Evolutionary conservation across 2,888 invertebrate genomes (phyloP).

Genomic region (Calameuta pallipes): DNA sequence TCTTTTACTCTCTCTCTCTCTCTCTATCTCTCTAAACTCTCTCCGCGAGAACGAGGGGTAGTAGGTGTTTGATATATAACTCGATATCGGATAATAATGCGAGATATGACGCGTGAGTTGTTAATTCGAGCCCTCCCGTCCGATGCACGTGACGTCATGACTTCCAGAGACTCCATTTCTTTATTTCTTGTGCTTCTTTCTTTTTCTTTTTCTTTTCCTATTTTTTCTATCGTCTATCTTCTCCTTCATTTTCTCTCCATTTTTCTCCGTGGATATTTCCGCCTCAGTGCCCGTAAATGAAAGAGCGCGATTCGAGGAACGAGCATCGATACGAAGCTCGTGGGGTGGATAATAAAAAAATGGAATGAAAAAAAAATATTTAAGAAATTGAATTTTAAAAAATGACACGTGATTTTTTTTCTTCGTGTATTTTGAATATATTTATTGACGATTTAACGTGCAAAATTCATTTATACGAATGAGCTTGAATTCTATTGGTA

Average conservation of each 20-base stretch:
- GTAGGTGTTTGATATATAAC: conserved; percentile 59
- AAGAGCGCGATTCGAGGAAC: background rate
- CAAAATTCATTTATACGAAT: conserved; percentile 47
- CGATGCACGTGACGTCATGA: conserved; percentile 46
- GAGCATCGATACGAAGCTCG: too few species aligned
- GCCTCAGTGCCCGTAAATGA: background rate
- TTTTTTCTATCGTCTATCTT: background rate
- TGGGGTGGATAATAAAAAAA: too few species aligned
- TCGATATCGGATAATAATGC: conserved; percentile 62
- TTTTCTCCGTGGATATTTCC: background rate
- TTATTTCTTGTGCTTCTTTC: background rate
- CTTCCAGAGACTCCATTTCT: conserved; percentile 14
- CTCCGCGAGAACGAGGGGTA: conserved; percentile 23
- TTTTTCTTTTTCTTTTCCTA: background rate
- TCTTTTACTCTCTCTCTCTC: too few species aligned
- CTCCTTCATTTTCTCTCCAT: background rate
- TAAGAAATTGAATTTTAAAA: too few species aligned
- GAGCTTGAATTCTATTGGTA: conserved; percentile 19
- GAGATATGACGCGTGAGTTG: conserved; percentile 61
- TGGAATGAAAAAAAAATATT: too few species aligned
- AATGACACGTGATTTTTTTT: too few species aligned
- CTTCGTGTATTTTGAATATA: conserved; percentile 24
- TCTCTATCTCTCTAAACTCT: too few species aligned
- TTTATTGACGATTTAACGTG: conserved; percentile 44
- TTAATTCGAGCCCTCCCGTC: conserved; percentile 56